Evolutionary conservation across 2,113 vertebrate genomes (phyloP), one percentile per base, ranked within the genome.

Genomic region (Nesoenas mayeri): DNA sequence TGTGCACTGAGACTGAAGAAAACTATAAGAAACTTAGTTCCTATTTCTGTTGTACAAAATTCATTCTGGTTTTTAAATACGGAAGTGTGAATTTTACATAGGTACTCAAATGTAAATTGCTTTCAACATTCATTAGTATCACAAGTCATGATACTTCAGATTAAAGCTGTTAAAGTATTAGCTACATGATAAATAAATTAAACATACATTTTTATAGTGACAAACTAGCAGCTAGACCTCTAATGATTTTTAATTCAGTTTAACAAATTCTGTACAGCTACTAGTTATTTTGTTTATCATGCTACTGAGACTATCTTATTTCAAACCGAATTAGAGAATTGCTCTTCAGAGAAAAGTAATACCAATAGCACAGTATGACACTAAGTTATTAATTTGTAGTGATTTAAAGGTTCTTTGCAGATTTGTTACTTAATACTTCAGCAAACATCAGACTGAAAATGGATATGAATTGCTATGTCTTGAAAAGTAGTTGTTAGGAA

Each of bases 171-270:
- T 80, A 40, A 90, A 64, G 25, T 89, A 20, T 21, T 77, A 88
- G 11, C 34, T 78, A 31, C 21, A 36, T 69, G 36, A 29, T 40
- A 34, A 17, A 56, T 32, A 53, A 80, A 72, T 83, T 32, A 71
- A 79, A 29, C 9, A 12, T 21, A 24, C 2, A 5, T 88, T 75
- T 83, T 73, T 54, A 36, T 48, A 88, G 28, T 57, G n/a, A 67
- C 44, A 86, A 9, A 26, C 34, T 28, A 88, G 29, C 58, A 91
- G 20, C 38, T 92, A 79, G n/a, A 69, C 11, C 38, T 86, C 32
- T 84, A 91, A 32, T 85, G 21, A 84, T 86, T 21, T 96, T 97
- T n/a, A 90, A 65, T 94, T 77, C 58, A 75, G 9, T 70, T n/a
- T 89, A 19, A 65, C 20, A 81, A 60, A 67, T 77, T 73, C 36